Evolutionary conservation across 2,888 invertebrate species (phyloP).

Genomic region (Ophion slaviceki): DNA sequence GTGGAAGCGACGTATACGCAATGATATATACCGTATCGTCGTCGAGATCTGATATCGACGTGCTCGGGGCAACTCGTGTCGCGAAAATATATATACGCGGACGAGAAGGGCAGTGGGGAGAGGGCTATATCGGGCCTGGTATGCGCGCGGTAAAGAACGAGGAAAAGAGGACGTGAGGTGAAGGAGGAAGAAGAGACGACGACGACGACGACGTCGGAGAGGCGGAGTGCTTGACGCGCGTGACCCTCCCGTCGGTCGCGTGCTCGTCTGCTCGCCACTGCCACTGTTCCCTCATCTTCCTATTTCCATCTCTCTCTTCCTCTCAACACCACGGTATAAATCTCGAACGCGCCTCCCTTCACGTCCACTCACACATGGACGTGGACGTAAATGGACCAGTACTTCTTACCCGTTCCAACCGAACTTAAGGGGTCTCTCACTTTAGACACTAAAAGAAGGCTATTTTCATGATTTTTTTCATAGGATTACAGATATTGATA

Average conservation of each 20-base stretch:
- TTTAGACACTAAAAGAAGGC: too few species aligned
- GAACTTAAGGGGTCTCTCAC: neutral
- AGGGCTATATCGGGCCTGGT: slow-evolving; percentile 57
- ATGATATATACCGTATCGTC: slow-evolving; percentile 23
- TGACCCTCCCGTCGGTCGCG: slow-evolving; percentile 64
- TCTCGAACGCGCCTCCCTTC: neutral
- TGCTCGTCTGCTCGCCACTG: slow-evolving; percentile 58
- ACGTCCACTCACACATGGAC: neutral
- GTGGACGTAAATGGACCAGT: neutral
- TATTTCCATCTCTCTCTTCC: slow-evolving; percentile 46
- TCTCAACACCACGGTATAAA: neutral
- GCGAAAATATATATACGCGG: slow-evolving; percentile 12
- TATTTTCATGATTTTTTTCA: too few species aligned
- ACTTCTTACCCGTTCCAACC: slow-evolving; percentile 24
- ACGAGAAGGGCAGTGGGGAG: slow-evolving; percentile 24
- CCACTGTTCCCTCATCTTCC: slow-evolving; percentile 54
- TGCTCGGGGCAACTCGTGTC: slow-evolving; percentile 34
- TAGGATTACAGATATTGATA: too few species aligned
- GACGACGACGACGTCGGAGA: slow-evolving; percentile 33
- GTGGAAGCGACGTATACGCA: slow-evolving; percentile 9
- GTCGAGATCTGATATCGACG: slow-evolving; percentile 49
- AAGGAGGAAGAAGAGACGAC: slow-evolving; percentile 41
- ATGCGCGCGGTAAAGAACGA: slow-evolving; percentile 56
- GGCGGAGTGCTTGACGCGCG: slow-evolving; percentile 67
- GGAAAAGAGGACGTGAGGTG: slow-evolving; percentile 42